phyloP scores from a whole-genome alignment of 1,140 invertebrate species.

The Neuroterus valhalla region DNA sequence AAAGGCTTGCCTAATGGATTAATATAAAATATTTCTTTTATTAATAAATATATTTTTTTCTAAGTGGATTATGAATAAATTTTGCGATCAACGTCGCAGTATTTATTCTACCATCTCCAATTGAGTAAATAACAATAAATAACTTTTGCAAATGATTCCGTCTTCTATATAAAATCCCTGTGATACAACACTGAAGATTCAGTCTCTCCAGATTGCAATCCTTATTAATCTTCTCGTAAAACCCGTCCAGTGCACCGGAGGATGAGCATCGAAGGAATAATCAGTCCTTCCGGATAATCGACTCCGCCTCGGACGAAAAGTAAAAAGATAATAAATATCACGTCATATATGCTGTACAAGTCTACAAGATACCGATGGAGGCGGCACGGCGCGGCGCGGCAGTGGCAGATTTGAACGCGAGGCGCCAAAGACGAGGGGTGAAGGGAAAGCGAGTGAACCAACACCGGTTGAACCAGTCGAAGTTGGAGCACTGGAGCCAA shows the following conservation, averaged over 20 bases:
- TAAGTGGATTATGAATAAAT: no score
- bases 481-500: no score
- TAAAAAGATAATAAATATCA: conserved; percentile 11
- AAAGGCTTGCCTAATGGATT: not conserved
- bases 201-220: not conserved
- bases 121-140: not conserved
- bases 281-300: conserved; percentile 10
- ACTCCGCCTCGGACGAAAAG: not conserved
- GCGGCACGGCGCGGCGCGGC: no score
- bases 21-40: not conserved
- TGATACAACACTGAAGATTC: conserved; percentile 23
- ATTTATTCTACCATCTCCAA: not conserved
- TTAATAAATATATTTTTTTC: not conserved
- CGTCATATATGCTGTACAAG: conserved; percentile 18
- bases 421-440: conserved; percentile 8
- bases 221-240: not conserved
- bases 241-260: not conserved
- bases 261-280: not conserved
- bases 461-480: conserved; percentile 8
- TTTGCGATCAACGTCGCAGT: no score
- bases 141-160: not conserved
- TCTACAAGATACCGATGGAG: no score
- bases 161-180: not conserved
- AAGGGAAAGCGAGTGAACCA: conserved; percentile 7
- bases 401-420: not conserved